These are phyloP conservation scores for Listrodromus nycthemerus DNA, from an alignment of 2,888 invertebrate genomes.

Conservation along the genomic window DNA sequence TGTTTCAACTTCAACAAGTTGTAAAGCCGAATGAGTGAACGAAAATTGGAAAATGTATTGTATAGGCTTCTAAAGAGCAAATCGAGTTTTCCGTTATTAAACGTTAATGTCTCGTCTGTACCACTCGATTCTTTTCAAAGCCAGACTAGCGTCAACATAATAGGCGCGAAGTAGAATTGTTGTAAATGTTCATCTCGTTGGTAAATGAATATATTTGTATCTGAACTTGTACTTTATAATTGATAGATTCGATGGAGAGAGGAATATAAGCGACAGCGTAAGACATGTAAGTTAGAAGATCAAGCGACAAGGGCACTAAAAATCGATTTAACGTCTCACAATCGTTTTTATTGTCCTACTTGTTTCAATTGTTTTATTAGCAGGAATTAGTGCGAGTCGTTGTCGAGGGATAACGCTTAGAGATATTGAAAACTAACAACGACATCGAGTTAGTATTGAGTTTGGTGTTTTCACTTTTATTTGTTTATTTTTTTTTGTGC, in stretches of 20 bases:
- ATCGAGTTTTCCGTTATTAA: neutral
- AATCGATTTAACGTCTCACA: constrained; percentile 8
- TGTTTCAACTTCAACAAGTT: neutral
- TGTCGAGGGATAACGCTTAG: constrained; percentile 30
- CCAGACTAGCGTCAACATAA: neutral
- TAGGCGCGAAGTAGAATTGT: neutral
- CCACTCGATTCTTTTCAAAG: neutral
- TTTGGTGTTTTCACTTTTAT: constrained; percentile 19
- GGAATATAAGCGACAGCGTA: constrained; percentile 56
- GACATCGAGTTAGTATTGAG: constrained; percentile 60
- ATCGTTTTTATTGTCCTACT: constrained; percentile 17
- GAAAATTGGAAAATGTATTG: neutral
- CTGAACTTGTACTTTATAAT: neutral
- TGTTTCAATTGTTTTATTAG: constrained; percentile 18
- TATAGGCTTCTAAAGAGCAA: neutral
- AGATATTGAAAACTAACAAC: constrained; percentile 29
- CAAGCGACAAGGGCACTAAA: constrained; percentile 47
- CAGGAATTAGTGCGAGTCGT: constrained; percentile 46
- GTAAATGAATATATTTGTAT: neutral
- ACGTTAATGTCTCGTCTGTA: neutral
- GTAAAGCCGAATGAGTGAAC: neutral
- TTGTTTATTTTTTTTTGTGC: constrained; percentile 43
- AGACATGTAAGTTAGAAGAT: constrained; percentile 40
- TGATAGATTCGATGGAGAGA: constrained; percentile 17
- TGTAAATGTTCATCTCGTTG: neutral